A percentile compares a stretch with the other conserved stretches of the same genome.
phyloP scores from a whole-genome alignment of 2,113 vertebrate genomes.

The Callocephalon fimbriatum region DNA sequence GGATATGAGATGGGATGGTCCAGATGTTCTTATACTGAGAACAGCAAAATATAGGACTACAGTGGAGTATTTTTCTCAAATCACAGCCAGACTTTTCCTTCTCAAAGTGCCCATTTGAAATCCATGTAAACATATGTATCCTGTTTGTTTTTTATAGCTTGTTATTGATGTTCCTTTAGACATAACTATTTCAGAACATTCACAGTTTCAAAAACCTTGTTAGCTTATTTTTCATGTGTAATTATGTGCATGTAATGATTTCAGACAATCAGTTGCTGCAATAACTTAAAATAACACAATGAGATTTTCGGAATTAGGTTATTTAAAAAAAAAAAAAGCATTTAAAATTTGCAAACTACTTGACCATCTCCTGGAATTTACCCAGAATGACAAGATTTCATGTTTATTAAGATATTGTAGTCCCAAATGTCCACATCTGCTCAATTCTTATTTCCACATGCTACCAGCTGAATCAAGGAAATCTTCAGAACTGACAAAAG shows the following conservation, averaged over 20 bases:
- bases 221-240: not conserved
- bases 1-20: not conserved
- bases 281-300: not conserved
- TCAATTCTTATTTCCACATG: not conserved
- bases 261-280: not conserved
- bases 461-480: not conserved
- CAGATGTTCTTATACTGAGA: not conserved
- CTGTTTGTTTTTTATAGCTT: not conserved
- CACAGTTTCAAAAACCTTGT: not conserved
- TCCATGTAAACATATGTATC: not conserved
- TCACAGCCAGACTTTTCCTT: not conserved
- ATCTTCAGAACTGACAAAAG: not conserved
- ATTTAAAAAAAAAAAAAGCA: not conserved
- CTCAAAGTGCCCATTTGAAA: not conserved
- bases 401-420: not conserved
- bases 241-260: not conserved
- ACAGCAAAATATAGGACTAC: not conserved
- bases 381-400: not conserved
- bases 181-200: not conserved
- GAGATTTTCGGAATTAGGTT: not conserved
- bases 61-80: not conserved
- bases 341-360: not conserved
- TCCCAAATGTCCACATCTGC: not conserved
- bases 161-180: not conserved
- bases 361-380: not conserved